Conservation (phyloP, 2,797 vertebrate species). For the Myotis planiceps region DNA sequence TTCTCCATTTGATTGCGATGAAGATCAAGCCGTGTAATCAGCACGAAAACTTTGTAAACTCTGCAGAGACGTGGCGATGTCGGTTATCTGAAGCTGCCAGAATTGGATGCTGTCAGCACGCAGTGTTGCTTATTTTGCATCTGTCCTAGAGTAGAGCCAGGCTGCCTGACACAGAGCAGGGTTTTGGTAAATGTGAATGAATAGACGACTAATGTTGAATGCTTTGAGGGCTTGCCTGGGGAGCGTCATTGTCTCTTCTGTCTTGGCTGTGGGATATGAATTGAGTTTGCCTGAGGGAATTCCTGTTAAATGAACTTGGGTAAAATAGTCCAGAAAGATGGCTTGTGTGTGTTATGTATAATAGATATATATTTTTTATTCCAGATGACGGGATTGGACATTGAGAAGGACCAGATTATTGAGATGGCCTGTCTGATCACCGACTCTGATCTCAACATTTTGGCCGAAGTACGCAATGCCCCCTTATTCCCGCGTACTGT, state of each 20-base stretch:
- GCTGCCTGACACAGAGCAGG: not conserved
- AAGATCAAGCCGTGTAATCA: not conserved
- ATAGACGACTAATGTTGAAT: not conserved
- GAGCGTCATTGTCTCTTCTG: not conserved
- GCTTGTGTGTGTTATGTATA: not conserved
- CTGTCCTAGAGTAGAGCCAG: not conserved
- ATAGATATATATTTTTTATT: constrained; percentile 48
- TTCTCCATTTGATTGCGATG: not conserved
- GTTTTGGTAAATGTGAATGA: not conserved
- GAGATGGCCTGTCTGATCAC: constrained; percentile 98
- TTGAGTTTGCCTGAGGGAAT: not conserved
- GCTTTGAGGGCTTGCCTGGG: not conserved
- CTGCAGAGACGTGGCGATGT: not conserved
- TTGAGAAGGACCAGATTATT: constrained; percentile 96
- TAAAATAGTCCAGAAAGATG: not conserved
- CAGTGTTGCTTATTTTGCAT: constrained; percentile 23
- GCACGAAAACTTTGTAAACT: not conserved
- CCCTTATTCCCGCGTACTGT: not conserved
- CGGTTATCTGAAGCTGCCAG: not conserved
- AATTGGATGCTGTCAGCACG: not conserved
- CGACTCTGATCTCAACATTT: constrained; percentile 93
- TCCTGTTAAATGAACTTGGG: not conserved
- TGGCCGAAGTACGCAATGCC: constrained; percentile 91
- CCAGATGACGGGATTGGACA: constrained; percentile 97
- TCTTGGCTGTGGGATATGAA: not conserved